Evolutionary conservation across 2,888 invertebrate species (phyloP), one percentile per base, ranked within the genome.

Genomic region (Frankliniella intonsa): DNA sequence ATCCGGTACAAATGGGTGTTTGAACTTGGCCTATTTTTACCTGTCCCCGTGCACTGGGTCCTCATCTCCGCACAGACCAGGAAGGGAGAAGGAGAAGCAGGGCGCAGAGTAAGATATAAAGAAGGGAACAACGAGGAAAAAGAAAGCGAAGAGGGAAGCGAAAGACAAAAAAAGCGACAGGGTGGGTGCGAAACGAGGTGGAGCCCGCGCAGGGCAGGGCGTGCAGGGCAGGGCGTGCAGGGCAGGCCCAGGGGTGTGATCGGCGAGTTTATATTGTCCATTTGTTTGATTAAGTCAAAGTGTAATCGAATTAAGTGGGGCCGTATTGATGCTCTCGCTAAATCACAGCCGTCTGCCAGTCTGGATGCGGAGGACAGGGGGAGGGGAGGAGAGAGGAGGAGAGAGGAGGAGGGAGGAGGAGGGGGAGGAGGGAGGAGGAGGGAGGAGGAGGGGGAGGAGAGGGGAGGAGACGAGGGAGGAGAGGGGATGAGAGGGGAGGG

Each of bases 241-340:
- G 10, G 51, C 51, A 11, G 22, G 22, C 0, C 62, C 14, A 9
- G 19, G 22, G 69, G 69, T 76, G 69, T 76, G 69, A 25, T 76
- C 69, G 69, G 22, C 69, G 69, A 25, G 69, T 76, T 25, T 76
- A 22, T 76, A 76, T 76, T 76, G 69, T 76, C 69, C 69, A 76
- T 76, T 76, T 76, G 69, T 76, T 76, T 76, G 69, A 76, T 76
- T 76, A 76, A 76, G 69, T 76, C 69, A 76, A 38, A 76, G 69
- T 76, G 69, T 76, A 76, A 76, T 76, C 69, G 69, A 76, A 76
- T 76, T 76, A 76, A 76, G 69, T 76, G 69, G 22, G 69, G 25
- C 69, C 25, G 69, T 76, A 25, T 76, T 76, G 69, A 76, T 25
- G 69, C 69, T 11, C 62, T 62, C 62, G 62, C 62, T 62, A 62